Percentiles rank a stretch among this genome's conserved stretches.
phyloP scores from a whole-genome alignment of 2,113 vertebrate genomes.

The Periophthalmus modestus region DNA sequence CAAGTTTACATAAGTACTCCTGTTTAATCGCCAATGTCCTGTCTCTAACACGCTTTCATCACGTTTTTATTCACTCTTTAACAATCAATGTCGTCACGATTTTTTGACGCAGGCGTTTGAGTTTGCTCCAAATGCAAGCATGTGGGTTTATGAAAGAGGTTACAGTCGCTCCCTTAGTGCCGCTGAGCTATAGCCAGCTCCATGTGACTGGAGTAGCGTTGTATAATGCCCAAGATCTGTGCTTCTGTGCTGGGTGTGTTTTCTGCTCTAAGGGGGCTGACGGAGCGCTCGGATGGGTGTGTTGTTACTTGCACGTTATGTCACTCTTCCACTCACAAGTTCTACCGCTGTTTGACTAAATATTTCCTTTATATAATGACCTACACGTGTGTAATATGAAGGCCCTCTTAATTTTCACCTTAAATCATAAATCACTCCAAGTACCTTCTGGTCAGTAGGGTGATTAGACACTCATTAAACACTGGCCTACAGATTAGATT shows the following conservation, averaged over 20 bases:
- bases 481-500: neutral
- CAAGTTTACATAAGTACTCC: too few species aligned
- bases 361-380: neutral
- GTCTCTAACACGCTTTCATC: neutral
- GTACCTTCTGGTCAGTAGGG: too few species aligned
- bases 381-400: neutral
- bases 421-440: too few species aligned
- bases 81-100: neutral
- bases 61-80: neutral
- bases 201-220: slow-evolving; percentile 65
- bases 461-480: neutral
- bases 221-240: slow-evolving; percentile 67
- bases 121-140: slow-evolving; percentile 9
- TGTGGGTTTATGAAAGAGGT: slow-evolving; percentile 61
- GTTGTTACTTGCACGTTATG: slow-evolving; percentile 13
- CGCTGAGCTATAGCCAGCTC: slow-evolving; percentile 37
- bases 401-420: neutral
- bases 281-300: neutral
- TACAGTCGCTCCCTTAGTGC: slow-evolving; percentile 20
- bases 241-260: slow-evolving; percentile 49
- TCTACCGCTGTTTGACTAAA: neutral
- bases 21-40: neutral
- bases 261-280: slow-evolving; percentile 28
- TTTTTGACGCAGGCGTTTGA: neutral
- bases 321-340: neutral